These are phyloP conservation scores for Laterallus jamaicensis DNA, from an alignment of 2,113 vertebrate genomes.

Conservation along the genomic window DNA sequence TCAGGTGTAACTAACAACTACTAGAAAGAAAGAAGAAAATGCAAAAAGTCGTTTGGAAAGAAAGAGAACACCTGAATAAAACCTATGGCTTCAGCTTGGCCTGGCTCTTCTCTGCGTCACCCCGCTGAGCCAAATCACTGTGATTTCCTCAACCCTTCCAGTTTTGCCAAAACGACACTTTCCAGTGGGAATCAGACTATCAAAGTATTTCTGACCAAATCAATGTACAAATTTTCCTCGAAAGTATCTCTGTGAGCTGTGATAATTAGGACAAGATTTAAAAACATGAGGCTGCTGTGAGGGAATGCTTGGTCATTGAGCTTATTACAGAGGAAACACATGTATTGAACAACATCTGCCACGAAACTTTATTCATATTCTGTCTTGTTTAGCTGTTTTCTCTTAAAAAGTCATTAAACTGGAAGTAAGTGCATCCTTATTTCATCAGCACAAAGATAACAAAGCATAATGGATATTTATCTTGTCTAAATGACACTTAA, in stretches of 20 bases:
- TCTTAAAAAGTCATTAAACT: conserved; percentile 12
- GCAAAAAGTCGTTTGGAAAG: neutral
- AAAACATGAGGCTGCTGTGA: neutral
- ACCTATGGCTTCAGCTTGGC: neutral
- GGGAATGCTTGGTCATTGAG: neutral
- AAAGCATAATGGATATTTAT: neutral
- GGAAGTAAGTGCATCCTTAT: neutral
- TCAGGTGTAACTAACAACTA: neutral
- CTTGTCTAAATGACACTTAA: neutral
- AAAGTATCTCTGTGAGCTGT: neutral
- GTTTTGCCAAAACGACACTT: neutral
- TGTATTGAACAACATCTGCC: neutral
- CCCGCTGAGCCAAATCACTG: neutral
- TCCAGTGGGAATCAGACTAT: neutral
- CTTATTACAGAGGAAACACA: neutral
- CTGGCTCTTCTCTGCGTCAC: neutral
- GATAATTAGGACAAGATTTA: neutral
- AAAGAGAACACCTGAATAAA: neutral
- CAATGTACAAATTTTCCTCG: neutral
- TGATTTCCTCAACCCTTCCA: neutral
- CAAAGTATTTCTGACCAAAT: neutral
- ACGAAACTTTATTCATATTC: neutral
- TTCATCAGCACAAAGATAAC: neutral
- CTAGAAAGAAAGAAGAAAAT: neutral
- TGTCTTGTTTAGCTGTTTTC: conserved; percentile 18